phyloP scores from a whole-genome alignment of 2,113 vertebrate species.

The Emydocephalus ijimae region DNA sequence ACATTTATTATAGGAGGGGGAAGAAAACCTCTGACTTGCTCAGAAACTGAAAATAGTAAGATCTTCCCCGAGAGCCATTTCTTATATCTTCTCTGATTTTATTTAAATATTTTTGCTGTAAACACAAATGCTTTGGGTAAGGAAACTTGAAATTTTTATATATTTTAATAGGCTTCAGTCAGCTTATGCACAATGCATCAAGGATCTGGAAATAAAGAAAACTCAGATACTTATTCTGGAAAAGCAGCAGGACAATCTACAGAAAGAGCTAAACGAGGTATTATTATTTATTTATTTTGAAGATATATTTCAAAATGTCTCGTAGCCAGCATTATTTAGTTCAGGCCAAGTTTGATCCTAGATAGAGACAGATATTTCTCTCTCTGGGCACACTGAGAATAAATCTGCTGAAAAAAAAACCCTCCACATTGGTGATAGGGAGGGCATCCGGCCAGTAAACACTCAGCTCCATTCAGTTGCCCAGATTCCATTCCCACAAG shows the following conservation, averaged over 20 bases:
- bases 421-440: no score
- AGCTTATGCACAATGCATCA: conserved; percentile 45
- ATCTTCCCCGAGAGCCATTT: not conserved
- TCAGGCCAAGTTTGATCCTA: not conserved
- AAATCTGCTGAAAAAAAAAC: no score
- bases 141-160: not conserved
- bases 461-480: no score
- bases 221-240: conserved; percentile 41
- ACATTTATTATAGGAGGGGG: not conserved
- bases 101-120: not conserved
- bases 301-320: conserved; percentile 21
- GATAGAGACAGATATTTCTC: no score
- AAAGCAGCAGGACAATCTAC: conserved; percentile 49
- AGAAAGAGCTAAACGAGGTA: conserved; percentile 66
- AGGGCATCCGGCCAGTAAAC: no score
- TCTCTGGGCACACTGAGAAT: no score
- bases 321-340: not conserved
- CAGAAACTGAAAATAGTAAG: not conserved
- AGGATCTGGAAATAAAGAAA: conserved; percentile 62
- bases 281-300: not conserved
- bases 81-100: not conserved
- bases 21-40: not conserved
- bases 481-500: no score
- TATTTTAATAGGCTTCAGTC: conserved; percentile 54
- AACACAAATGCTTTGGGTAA: not conserved